Evolutionary conservation across 1,140 invertebrate genomes (phyloP).

Genomic region (Dinothrombium tinctorium): DNA sequence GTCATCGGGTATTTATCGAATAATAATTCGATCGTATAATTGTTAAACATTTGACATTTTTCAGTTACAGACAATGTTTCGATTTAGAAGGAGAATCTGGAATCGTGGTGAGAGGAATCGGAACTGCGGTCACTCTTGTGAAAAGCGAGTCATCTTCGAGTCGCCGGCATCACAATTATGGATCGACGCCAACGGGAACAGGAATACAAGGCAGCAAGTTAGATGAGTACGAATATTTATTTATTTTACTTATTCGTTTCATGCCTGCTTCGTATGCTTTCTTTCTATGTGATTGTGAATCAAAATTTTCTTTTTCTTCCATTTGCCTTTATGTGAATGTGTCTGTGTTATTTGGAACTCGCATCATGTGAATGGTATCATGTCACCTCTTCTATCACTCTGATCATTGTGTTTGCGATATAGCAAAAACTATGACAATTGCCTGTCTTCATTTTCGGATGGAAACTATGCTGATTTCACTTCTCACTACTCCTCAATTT

Average conservation of each 20-base stretch:
- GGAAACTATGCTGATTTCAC: neutral
- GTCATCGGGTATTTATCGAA: constrained; percentile 55
- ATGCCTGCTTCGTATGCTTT: too few species aligned
- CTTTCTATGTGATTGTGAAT: neutral
- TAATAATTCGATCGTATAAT: constrained; percentile 6
- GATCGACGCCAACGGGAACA: too few species aligned
- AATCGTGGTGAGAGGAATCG: constrained; percentile 69
- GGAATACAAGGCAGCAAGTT: too few species aligned
- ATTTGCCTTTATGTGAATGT: neutral
- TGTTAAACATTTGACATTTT: constrained; percentile 3
- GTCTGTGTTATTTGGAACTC: neutral
- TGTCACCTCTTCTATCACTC: neutral
- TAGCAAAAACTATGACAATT: too few species aligned
- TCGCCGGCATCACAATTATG: too few species aligned
- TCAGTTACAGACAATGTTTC: constrained; percentile 70
- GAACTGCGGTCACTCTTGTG: constrained; percentile 53
- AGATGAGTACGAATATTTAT: neutral
- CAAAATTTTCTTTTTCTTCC: neutral
- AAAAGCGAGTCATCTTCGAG: constrained; percentile 10
- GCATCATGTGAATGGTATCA: too few species aligned
- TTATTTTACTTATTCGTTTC: too few species aligned
- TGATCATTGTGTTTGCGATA: too few species aligned
- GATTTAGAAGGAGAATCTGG: constrained; percentile 90
- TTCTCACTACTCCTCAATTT: neutral
- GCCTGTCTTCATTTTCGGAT: neutral